Evolutionary conservation across 2,888 invertebrate species (phyloP).

Genomic region (Pseudanteris insignis): DNA sequence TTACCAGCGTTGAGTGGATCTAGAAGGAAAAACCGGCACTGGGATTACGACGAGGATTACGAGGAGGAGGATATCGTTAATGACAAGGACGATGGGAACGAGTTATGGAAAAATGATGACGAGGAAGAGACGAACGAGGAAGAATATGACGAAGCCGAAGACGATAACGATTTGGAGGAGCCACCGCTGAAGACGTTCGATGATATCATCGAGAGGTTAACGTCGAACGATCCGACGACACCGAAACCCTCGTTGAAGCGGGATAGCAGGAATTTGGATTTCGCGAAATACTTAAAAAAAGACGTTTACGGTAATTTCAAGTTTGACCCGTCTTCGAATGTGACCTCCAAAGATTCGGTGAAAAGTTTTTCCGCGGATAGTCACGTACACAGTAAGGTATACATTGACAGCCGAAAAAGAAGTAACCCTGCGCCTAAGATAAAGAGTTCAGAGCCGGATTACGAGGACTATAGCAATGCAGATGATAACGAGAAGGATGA

Average conservation of each 20-base stretch:
- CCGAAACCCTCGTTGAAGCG: conserved; percentile 44
- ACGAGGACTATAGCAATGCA: conserved; percentile 56
- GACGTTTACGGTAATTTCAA: conserved; percentile 52
- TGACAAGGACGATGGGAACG: conserved; percentile 27
- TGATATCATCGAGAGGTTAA: conserved; percentile 61
- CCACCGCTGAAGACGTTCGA: conserved; percentile 57
- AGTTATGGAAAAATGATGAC: conserved; percentile 30
- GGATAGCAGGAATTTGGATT: conserved; percentile 52
- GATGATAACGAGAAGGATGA: conserved; percentile 55
- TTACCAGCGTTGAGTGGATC: conserved; percentile 2
- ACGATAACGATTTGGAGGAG: conserved; percentile 49
- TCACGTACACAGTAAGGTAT: conserved; percentile 19
- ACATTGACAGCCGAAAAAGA: conserved; percentile 34
- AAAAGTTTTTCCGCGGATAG: conserved; percentile 10
- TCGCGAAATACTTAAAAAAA: conserved; percentile 50
- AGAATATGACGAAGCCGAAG: conserved; percentile 15
- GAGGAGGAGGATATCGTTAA: conserved; percentile 28
- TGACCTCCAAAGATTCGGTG: conserved; percentile 13
- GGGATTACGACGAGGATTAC: conserved; percentile 22
- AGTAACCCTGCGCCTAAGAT: conserved; percentile 45
- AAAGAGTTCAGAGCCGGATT: conserved; percentile 57
- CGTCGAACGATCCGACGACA: conserved; percentile 47
- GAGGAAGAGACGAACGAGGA: conserved; percentile 33
- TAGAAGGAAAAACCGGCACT: conserved; percentile 14
- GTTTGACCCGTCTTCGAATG: conserved; percentile 49